A percentile compares a stretch with the other conserved stretches of the same genome.
phyloP scores from a whole-genome alignment of 2,888 invertebrate genomes.

The Pristionchus japonicus region DNA sequence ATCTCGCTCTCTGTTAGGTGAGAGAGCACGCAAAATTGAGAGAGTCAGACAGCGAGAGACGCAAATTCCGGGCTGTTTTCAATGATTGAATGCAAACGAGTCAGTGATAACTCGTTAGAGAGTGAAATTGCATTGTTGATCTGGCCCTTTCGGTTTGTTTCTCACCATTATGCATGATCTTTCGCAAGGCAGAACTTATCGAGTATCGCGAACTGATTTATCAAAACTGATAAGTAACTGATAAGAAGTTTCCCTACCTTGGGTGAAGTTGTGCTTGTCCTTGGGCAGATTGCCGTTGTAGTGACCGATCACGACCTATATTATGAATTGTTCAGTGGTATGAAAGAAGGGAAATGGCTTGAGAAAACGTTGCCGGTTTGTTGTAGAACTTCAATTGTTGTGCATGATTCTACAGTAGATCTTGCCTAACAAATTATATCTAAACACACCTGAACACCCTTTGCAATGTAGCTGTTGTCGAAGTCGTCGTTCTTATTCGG shows the following conservation, averaged over 20 bases:
- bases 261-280: slow-evolving; percentile 56
- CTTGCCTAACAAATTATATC: neutral
- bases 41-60: neutral
- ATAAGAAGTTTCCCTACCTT: slow-evolving; percentile 10
- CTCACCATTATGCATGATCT: no score
- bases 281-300: slow-evolving; percentile 74
- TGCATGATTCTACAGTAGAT: neutral
- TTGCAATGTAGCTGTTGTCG: slow-evolving; percentile 31
- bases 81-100: neutral
- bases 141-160: no score
- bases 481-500: neutral
- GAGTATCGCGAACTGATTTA: neutral
- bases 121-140: neutral
- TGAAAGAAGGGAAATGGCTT: neutral
- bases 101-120: slow-evolving; percentile 25
- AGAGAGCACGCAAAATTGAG: neutral
- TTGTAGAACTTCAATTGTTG: neutral
- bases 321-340: neutral
- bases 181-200: neutral
- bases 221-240: neutral
- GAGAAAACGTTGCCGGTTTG: no score
- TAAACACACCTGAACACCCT: slow-evolving; percentile 45
- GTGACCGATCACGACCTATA: slow-evolving; percentile 74
- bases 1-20: neutral
- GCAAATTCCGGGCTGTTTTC: slow-evolving; percentile 40